These are phyloP conservation scores for Malurus cyaneus DNA, from an alignment of 2,113 vertebrate genomes.

Conservation along the genomic window DNA sequence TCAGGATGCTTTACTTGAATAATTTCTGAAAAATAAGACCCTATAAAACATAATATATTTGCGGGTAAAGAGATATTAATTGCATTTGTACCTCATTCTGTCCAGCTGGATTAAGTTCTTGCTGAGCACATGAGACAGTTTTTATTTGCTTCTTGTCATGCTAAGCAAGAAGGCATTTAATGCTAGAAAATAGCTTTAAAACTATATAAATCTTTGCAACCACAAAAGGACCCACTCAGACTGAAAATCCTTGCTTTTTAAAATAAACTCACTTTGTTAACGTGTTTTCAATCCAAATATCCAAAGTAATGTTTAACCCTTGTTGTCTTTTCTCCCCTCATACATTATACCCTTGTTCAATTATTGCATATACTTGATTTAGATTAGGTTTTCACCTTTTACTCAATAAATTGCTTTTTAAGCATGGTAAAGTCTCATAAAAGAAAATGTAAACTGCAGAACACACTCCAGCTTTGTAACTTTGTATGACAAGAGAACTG, in stretches of 20 bases:
- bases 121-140: background rate
- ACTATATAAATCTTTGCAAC: background rate
- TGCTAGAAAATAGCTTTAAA: constrained; percentile 19
- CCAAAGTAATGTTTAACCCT: background rate
- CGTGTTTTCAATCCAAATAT: background rate
- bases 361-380: background rate
- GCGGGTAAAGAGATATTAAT: background rate
- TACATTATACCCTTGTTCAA: background rate
- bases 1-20: background rate
- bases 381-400: background rate
- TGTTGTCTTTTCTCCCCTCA: background rate
- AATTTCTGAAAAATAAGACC: constrained; percentile 14
- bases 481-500: background rate
- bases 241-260: background rate
- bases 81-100: background rate
- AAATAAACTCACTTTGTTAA: background rate
- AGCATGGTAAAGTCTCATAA: background rate
- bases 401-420: background rate
- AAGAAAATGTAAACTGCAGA: background rate
- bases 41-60: background rate
- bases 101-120: constrained; percentile 32
- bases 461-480: background rate
- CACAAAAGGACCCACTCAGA: background rate
- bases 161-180: constrained; percentile 8
- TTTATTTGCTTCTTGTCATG: constrained; percentile 6